Evolutionary conservation across 2,797 vertebrate genomes (phyloP).

Genomic region (Microhierax caerulescens): DNA sequence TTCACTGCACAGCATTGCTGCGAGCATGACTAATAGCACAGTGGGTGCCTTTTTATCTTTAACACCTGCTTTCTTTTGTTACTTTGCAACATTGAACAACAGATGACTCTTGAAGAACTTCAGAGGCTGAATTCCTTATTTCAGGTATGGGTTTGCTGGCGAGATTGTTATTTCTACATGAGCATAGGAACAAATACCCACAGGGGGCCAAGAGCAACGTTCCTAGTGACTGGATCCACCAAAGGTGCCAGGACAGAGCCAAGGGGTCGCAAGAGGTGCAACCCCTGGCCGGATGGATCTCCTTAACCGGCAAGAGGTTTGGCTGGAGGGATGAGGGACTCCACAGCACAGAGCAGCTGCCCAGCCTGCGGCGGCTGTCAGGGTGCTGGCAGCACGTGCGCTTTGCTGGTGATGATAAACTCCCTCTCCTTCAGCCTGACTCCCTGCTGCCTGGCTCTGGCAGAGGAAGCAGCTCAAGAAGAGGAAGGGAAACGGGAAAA

Average conservation of each 20-base stretch:
- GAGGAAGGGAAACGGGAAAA: background rate
- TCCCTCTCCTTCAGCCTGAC: background rate
- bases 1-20: background rate
- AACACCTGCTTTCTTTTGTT: background rate
- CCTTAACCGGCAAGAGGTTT: background rate
- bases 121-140: slow-evolving; percentile 75
- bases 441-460: background rate
- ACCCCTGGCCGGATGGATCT: accelerated
- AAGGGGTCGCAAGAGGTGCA: background rate
- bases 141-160: slow-evolving; percentile 64
- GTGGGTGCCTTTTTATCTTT: background rate
- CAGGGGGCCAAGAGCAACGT: accelerated
- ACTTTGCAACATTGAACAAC: slow-evolving; percentile 73
- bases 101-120: slow-evolving; percentile 75
- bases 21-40: background rate
- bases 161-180: background rate
- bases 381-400: accelerated
- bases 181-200: background rate
- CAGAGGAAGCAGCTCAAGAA: background rate
- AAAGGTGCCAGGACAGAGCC: background rate
- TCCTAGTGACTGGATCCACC: background rate
- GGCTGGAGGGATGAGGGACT: background rate
- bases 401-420: background rate
- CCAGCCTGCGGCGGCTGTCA: background rate
- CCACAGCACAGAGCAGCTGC: background rate